A percentile compares a stretch with the other conserved stretches of the same genome.
phyloP scores from a whole-genome alignment of 2,113 vertebrate species.

The Pheucticus melanocephalus region DNA sequence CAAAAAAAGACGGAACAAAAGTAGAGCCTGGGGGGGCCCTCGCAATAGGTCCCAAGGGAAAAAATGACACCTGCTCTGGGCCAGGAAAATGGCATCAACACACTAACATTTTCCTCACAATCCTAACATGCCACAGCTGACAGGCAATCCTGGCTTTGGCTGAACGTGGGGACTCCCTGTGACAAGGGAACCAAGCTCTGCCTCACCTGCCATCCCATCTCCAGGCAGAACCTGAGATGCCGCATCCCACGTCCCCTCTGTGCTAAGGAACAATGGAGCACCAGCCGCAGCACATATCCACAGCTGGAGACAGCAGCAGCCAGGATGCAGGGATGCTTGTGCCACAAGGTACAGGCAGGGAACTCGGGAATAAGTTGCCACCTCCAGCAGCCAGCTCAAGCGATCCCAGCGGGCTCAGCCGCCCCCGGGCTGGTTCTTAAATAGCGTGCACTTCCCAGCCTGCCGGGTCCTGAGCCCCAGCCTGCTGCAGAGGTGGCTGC shows the following conservation, averaged over 20 bases:
- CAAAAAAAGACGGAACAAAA: background rate
- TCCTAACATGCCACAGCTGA: fast-evolving
- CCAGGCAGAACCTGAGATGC: background rate
- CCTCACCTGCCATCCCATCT: background rate
- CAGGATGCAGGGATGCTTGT: background rate
- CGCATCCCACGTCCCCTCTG: fast-evolving
- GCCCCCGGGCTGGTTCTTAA: background rate
- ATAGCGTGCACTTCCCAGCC: background rate
- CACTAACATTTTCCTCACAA: background rate
- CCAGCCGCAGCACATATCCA: background rate
- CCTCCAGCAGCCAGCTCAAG: background rate
- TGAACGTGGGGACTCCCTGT: fast-evolving
- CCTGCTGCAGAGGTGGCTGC: background rate
- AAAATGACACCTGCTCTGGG: background rate
- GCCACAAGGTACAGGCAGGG: background rate
- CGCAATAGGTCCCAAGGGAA: background rate
- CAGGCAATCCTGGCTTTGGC: fast-evolving
- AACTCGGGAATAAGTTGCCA: background rate
- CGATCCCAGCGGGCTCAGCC: background rate
- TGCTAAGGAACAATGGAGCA: fast-evolving
- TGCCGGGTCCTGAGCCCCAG: background rate
- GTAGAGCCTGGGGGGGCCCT: background rate
- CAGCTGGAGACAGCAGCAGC: background rate
- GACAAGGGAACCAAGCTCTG: fast-evolving
- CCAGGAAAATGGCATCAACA: background rate